phyloP scores from a whole-genome alignment of 2,888 invertebrate species.

The Andrena minutula region DNA sequence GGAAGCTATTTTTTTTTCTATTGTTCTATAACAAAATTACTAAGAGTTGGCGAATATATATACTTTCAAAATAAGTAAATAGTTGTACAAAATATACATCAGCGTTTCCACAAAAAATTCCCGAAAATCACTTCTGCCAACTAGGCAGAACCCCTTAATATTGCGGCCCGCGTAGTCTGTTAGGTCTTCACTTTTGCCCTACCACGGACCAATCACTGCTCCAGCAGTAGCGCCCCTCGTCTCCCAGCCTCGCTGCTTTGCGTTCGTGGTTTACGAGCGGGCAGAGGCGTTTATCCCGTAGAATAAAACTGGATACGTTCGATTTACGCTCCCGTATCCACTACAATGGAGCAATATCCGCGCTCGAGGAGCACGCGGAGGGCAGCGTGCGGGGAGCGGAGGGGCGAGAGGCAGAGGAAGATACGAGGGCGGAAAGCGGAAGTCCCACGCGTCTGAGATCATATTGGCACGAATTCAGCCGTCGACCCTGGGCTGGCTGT shows the following conservation, averaged over 20 bases:
- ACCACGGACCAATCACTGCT: too few species aligned
- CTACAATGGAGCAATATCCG: constrained; percentile 42
- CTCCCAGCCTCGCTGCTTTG: not conserved
- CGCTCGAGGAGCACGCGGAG: not conserved
- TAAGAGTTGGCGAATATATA: too few species aligned
- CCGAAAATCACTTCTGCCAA: too few species aligned
- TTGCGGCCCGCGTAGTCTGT: too few species aligned
- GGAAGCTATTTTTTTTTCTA: too few species aligned
- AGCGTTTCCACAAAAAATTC: too few species aligned
- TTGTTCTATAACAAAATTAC: too few species aligned
- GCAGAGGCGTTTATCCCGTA: constrained; percentile 18
- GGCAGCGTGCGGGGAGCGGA: not conserved
- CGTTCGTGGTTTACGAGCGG: constrained; percentile 21
- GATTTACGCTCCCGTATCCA: constrained; percentile 41
- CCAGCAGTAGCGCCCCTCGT: not conserved
- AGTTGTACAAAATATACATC: too few species aligned
- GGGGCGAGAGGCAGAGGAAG: not conserved
- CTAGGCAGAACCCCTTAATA: too few species aligned
- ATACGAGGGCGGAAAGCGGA: constrained; percentile 32
- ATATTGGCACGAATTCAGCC: constrained; percentile 32
- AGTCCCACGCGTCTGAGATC: constrained; percentile 46
- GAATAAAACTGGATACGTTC: constrained; percentile 33
- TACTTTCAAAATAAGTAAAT: too few species aligned
- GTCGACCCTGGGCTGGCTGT: constrained; percentile 14
- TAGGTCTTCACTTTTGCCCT: too few species aligned